Evolutionary conservation across 2,888 invertebrate species (phyloP), one percentile per base, ranked within the genome.

Genomic region (Rapana venosa): DNA sequence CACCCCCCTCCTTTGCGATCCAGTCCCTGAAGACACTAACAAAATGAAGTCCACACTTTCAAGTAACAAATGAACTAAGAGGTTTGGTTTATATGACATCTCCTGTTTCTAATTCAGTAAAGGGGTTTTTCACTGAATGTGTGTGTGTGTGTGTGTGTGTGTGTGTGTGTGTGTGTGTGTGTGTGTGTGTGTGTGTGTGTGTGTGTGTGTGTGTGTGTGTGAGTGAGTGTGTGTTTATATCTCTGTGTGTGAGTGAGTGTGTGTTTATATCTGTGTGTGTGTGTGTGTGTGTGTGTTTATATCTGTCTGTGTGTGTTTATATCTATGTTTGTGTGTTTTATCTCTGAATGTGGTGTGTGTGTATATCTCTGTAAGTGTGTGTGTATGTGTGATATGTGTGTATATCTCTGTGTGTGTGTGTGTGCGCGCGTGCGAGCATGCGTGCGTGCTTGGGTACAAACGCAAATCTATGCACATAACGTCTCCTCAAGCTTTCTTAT

Each of bases 391-490:
- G 32, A 81, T 26, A 36, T 36, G 8, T 81, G 22, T 8, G 4
- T 81, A 36, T 26, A 35, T 35, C 35, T 87, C 0, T 87, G 58
- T 74, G 35, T 87, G 58, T 87, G 13, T 30, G 87, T 87, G 66
- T 35, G 26, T 26, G 56, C 35, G 74, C 35, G 26, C 26, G 36
- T 87, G 47, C 35, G 11, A 35, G 66, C 66, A 70, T 87, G 35
- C 26, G 56, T 88, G 77, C 77, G 88, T 74, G 30, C 36, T 77
- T 88, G 26, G 47, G 88, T 88, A 47, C 77, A 47, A 1, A 66
- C 61, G 30, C 32, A 36, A 5, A 26, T 8, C 47, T 47, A 47
- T 47, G 47, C 47, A 47, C 47, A 47, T 47, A 47, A 47, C 47
- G 47, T 47, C 47, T 47, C 47, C 47, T 5, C 47, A 47, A 47